Conservation (phyloP, 2,888 invertebrate species). For the Scelioninae gen. 2 region DNA sequence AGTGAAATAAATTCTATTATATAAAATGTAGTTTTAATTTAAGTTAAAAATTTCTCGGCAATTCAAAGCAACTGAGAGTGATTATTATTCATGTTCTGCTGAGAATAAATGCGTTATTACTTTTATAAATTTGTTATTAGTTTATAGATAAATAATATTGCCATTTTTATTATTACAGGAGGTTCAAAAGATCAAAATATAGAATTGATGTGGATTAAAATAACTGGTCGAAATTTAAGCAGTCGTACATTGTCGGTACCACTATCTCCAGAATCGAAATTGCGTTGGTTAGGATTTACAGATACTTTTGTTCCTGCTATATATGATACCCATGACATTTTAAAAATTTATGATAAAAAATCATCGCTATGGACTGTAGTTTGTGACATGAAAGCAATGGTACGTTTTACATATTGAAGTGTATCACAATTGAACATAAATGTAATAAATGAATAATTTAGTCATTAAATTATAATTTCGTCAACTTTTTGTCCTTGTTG, state of each 20-base stretch:
- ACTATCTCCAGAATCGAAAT: slow-evolving; percentile 80
- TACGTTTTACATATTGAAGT: slow-evolving; percentile 74
- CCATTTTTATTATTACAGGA: slow-evolving; percentile 62
- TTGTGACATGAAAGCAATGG: slow-evolving; percentile 84
- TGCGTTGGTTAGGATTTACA: slow-evolving; percentile 88
- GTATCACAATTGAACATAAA: not conserved
- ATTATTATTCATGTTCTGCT: no score
- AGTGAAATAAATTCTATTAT: not conserved
- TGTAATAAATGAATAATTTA: no score
- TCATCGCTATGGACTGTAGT: slow-evolving; percentile 88
- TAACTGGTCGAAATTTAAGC: slow-evolving; percentile 74
- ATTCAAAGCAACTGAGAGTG: no score
- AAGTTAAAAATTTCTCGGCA: no score
- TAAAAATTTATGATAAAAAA: slow-evolving; percentile 83
- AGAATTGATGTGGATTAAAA: slow-evolving; percentile 77
- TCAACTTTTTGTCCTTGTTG: no score
- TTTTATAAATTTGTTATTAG: not conserved
- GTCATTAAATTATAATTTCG: no score
- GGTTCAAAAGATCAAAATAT: slow-evolving; percentile 78
- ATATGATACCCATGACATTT: slow-evolving; percentile 85
- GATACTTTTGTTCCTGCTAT: slow-evolving; percentile 88
- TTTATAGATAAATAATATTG: slow-evolving; percentile 1
- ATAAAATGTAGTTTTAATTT: not conserved
- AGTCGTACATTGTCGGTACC: slow-evolving; percentile 79
- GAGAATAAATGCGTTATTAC: no score